Evolutionary conservation across 2,113 vertebrate genomes (phyloP), one percentile per base, ranked within the genome.

Genomic region (Deroptyus accipitrinus): DNA sequence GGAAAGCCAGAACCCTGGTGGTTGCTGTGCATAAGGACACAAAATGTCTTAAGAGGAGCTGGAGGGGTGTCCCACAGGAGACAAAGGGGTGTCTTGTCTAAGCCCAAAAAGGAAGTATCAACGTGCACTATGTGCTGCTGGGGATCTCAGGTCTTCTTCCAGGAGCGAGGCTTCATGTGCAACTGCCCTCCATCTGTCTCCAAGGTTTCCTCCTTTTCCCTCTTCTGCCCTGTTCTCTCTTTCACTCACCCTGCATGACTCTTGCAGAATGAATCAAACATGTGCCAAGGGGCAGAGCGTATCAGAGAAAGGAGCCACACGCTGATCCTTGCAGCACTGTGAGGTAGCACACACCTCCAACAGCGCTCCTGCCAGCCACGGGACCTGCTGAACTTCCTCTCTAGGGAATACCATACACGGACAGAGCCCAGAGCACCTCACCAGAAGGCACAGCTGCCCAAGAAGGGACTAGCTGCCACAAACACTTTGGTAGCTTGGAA

Each of bases 21-120:
- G 9, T 1, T 35, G 57, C 15, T 59, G 57, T 30, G 49, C 17
- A 0, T 2, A n/a, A 11, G 62, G 63, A 17, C 2, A 37, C 10
- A 13, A 68, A 5, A 30, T 2, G 4, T 5, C 33, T 39, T 1
- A 30, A 8, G 20, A 33, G 83, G 20, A 77, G 64, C 4, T 7
- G 44, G 30, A 37, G 54, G 46, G 31, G 41, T 30, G 37, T 46
- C n/a, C 39, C 11, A 4, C 0, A 31, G 54, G 28, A 83, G 13
- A 15, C 66, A 28, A 7, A 66, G 54, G 66, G 39, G 6, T 13
- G 20, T 41, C 46, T 41, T 2, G 1, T 35, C 90, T 44, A 20
- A 30, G 78, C 28, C 87, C n/a, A 13, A 25, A 39, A 54, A 82
- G 44, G 49, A 48, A 66, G 52, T 1, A 25, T 2, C 22, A 54